Evolutionary conservation across 2,113 vertebrate species (phyloP).

Genomic region (Balaenoptera acutorostrata): DNA sequence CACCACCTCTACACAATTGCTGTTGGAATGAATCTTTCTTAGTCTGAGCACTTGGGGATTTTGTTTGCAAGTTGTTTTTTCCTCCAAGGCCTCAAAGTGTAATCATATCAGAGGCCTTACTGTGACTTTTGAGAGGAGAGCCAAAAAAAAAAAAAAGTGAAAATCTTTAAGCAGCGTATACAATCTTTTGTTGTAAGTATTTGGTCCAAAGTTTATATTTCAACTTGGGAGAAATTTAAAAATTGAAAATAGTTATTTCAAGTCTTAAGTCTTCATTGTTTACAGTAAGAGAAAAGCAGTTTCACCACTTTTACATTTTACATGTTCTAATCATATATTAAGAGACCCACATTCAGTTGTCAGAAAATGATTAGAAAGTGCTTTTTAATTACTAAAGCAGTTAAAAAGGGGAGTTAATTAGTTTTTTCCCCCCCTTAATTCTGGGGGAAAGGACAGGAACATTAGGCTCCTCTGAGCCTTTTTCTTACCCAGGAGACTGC

Average conservation of each 20-base stretch:
- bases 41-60: conserved; percentile 7
- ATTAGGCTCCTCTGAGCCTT: background rate
- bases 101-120: background rate
- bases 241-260: background rate
- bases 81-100: background rate
- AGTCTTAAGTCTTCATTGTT: background rate
- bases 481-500: background rate
- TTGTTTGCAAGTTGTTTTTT: background rate
- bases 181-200: background rate
- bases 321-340: background rate
- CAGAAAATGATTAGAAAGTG: background rate
- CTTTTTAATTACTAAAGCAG: background rate
- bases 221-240: background rate
- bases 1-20: background rate
- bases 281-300: background rate
- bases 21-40: background rate
- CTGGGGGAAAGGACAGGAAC: background rate
- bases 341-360: background rate
- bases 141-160: background rate
- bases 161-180: background rate
- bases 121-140: background rate
- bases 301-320: background rate
- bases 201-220: background rate
- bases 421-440: background rate
- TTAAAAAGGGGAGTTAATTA: background rate